Percentiles rank a stretch among this genome's conserved stretches.
Conservation (phyloP, 2,113 vertebrate genomes). For the Aptenodytes forsteri region DNA sequence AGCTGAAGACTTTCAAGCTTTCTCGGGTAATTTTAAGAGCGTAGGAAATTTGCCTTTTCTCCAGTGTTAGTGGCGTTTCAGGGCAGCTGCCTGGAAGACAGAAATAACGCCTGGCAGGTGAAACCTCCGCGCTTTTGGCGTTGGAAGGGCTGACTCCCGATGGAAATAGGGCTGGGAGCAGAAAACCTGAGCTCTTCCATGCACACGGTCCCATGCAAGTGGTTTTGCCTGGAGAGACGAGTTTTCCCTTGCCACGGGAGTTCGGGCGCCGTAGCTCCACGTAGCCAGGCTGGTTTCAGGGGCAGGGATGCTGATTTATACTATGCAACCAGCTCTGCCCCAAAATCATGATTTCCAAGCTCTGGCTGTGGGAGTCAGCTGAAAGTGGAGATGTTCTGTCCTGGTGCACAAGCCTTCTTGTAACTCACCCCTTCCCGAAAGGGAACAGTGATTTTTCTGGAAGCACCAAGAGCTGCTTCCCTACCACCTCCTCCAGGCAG, state of each 20-base stretch:
- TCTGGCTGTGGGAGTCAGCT: background rate
- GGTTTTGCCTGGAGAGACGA: background rate
- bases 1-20: background rate
- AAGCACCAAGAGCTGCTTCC: background rate
- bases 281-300: background rate
- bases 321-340: background rate
- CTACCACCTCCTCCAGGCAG: background rate
- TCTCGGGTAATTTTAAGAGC: too few relatives aligned
- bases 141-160: background rate
- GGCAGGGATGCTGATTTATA: background rate
- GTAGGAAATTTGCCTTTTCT: background rate
- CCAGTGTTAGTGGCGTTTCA: background rate
- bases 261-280: background rate
- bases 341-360: background rate
- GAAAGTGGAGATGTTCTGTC: background rate
- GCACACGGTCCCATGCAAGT: fast-evolving
- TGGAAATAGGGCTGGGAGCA: background rate
- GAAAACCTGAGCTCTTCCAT: background rate
- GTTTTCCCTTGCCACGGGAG: background rate
- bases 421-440: background rate
- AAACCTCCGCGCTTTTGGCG: fast-evolving
- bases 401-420: background rate
- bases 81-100: background rate
- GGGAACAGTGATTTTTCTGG: background rate
- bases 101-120: background rate